Base-by-base conservation (phyloP, 1,140 invertebrate species). In the Spodoptera litura region DNA sequence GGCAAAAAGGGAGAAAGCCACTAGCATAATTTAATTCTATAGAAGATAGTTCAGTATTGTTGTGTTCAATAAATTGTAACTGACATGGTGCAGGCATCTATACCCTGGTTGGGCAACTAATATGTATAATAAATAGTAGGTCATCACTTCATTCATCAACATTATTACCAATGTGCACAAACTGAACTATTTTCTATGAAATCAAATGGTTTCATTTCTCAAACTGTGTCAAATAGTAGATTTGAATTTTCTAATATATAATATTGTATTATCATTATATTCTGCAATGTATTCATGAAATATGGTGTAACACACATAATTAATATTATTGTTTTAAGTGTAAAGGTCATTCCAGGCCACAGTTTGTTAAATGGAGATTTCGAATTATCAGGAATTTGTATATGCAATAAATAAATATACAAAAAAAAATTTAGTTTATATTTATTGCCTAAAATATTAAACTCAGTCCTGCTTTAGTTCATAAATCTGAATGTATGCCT, bases 401-500 rank as follows among this genome's bases (percentile, higher is more conserved):
- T 92, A 90, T 91, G 89, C 87, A 92, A 86, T 90, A 90, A 93
- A 91, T 86, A 88, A 88, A 88, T 49, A 75, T 78, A 82, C 80
- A 85, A 79, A 81, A 78, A 71, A 82, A 44, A 79, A 44, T 70
- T 73, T 78, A 84, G 78, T 76, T 83, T 83, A 81, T 20, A 74
- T 79, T 88, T 85, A 83, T 86, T 88, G 64, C 77, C 12, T 66
- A 25, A 66, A 66, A 15, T 35, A 13, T 61, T 61, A 64, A 49
- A 75, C 20, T 89, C 78, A 93, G 80, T 94, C 91, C 86, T 93
- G 90, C 53, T 95, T 95, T 72, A 95, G 91, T 89, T 96, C 96
- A 94, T 96, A 96, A 81, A 96, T 96, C 91, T 99, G 99, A 89
- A 99, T 99, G 86, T 99, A 99, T 11, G 99, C 98, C 95, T 99